Conservation (phyloP, 2,113 vertebrate species). For the Cryptotis parvus region DNA sequence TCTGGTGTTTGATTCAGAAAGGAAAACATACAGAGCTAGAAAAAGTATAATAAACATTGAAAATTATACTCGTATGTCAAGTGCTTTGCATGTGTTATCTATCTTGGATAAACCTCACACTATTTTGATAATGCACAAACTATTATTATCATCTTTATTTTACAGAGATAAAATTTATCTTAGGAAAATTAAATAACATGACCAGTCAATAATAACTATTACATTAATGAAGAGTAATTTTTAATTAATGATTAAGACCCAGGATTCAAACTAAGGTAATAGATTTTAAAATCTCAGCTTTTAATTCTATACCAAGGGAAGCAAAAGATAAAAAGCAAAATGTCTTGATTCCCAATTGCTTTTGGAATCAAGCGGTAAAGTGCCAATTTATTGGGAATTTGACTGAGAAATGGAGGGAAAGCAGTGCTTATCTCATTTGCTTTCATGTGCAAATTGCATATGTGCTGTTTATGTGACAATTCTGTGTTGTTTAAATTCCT, state of each 20-base stretch:
- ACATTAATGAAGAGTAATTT: too few relatives aligned
- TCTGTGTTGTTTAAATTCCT: constrained; percentile 29
- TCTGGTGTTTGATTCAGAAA: constrained; percentile 6
- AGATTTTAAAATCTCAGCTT: not conserved
- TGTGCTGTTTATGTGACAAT: constrained; percentile 1
- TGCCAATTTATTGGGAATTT: not conserved
- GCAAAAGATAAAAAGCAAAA: not conserved
- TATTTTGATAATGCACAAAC: not conserved
- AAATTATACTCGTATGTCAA: not conserved
- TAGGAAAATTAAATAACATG: not conserved
- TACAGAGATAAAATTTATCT: not conserved
- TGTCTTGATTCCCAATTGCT: not conserved
- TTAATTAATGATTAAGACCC: not conserved
- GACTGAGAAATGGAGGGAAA: not conserved
- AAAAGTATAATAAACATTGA: not conserved
- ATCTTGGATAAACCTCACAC: constrained; percentile 33
- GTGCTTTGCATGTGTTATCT: not conserved
- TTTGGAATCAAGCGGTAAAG: not conserved
- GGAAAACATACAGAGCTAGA: not conserved
- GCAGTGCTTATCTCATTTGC: not conserved
- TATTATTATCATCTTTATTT: constrained; percentile 30
- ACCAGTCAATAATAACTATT: not conserved
- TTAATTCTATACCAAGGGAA: not conserved
- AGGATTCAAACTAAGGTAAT: constrained; percentile 30
- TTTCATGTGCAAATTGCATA: not conserved